phyloP scores from a whole-genome alignment of 2,888 invertebrate genomes.

The Acronicta aceris region DNA sequence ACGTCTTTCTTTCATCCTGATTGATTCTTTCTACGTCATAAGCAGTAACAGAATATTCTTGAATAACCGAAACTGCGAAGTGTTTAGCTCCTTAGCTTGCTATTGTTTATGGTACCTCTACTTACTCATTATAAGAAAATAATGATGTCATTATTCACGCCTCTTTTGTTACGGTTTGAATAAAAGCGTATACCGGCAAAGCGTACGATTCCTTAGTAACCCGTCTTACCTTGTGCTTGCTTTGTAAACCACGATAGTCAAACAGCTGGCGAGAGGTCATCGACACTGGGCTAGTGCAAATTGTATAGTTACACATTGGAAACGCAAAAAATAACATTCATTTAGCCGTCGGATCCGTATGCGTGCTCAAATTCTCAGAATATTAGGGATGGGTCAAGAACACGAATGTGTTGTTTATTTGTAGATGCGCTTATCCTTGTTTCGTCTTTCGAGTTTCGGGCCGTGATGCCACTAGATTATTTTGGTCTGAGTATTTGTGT shows the following conservation, averaged over 20 bases:
- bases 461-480: conserved; percentile 37
- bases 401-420: conserved; percentile 68
- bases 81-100: conserved; percentile 55
- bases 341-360: conserved; percentile 73
- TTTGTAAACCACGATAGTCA: conserved; percentile 78
- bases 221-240: conserved; percentile 76
- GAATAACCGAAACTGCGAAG: conserved; percentile 49
- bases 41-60: conserved; percentile 34
- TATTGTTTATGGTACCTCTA: conserved; percentile 64
- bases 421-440: conserved; percentile 64
- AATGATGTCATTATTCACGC: conserved; percentile 85
- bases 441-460: conserved; percentile 48
- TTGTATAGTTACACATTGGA: conserved; percentile 83
- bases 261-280: conserved; percentile 87
- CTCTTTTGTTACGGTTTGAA: conserved; percentile 83
- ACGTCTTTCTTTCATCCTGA: conserved; percentile 48
- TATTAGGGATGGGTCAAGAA: conserved; percentile 66
- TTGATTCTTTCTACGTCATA: conserved; percentile 47
- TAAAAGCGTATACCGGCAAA: conserved; percentile 79
- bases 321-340: conserved; percentile 81
- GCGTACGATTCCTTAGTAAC: conserved; percentile 79
- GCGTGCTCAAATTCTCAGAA: conserved; percentile 74
- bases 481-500: conserved; percentile 27
- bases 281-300: conserved; percentile 84
- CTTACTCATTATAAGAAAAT: conserved; percentile 79